Base-by-base conservation (phyloP, 2,888 invertebrate genomes). In the Papilio demoleus region DNA sequence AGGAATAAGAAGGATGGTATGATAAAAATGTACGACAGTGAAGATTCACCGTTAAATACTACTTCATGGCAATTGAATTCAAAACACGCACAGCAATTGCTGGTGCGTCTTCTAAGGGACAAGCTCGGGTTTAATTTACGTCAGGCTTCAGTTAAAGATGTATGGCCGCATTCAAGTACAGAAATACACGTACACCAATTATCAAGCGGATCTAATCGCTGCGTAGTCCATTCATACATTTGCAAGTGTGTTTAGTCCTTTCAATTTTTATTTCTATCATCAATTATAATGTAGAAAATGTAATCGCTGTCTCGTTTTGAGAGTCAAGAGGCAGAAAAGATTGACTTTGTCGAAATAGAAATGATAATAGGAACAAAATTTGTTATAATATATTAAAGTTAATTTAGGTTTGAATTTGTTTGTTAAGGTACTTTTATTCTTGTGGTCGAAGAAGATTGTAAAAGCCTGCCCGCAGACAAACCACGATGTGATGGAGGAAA, bases 11-110 rank as follows among this genome's bases (percentile, higher is more conserved):
- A 17, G 19, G 42, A 17, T 8, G 6, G 17, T 8, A 31, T 6
- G 19, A 42, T 42, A 42, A 8, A 17, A 0, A 17, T 42, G 19
- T 42, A 17, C 8, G 5, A 17, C 17, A 8, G 17, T 42, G 14
- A 14, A 38, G 38, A 38, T 42, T 42, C 6, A 40, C n/a, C 6
- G n/a, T 40, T 40, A n/a, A 40, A n/a, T 6, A 27, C 70, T 66
- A 70, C 70, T 66, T 67, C 71, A 79, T 77, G 74, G 74, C 74
- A 74, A 81, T 81, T 80, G 80, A 76, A 81, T 79, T 75, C 78
- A 73, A 74, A 74, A 78, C 78, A 78, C 78, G 79, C 74, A 70
- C 79, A 76, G 79, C 76, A 76, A 79, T 80, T 77, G 79, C 76
- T 75, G 74, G 72, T 77, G 74, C 63, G 70, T 66, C n/a, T n/a